Base-by-base conservation (phyloP, 2,113 vertebrate species). In the Cynopterus brachyotis region DNA sequence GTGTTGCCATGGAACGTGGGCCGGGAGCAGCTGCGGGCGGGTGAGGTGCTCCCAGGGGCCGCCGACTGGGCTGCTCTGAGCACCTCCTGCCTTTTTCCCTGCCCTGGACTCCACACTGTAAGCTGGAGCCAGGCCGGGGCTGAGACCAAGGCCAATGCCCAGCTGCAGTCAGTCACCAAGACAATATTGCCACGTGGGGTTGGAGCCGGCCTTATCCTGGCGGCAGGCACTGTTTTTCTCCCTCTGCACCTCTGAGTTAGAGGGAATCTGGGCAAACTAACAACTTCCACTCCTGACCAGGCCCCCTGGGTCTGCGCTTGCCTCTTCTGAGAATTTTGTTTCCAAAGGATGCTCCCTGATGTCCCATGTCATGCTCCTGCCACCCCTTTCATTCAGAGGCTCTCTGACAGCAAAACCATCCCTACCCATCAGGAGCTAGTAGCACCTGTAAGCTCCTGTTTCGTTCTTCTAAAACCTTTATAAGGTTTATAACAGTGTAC, bases 1-100 rank as follows among this genome's bases (percentile, higher is more conserved):
- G 87, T 94, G 94, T 53, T 96, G 96, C 95, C 95, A 67, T 96
- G 96, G 97, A 97, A 91, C 96, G 98, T 95, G 94, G 92, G 96
- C 96, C 92, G 96, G 16, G 78, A 2, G 86, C 28, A 64, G 94
- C 95, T 70, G 28, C 26, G 9, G 81, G 92, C 13, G 94, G 89
- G 96, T 97, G 96, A 97, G 96, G 97, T 83, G 59, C 92, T 90
- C 91, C 80, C 91, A 92, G 96, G 94, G 85, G 78, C 8, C 24
- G 6, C 0, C 15, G 6, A 15, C 50, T 16, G 15, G 24, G n/a
- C 15, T 1, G 19, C 45, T 37, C 15, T 42, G 12, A 40, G 69
- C 11, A 28, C 22, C 84, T 87, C 42, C 91, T 16, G 15, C 30
- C n/a, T 76, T 59, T 78, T 79, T 37, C 57, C 24, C 55, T 13